These are phyloP conservation scores for Drepana arcuata DNA, from an alignment of 1,140 invertebrate genomes.

Conservation along the genomic window DNA sequence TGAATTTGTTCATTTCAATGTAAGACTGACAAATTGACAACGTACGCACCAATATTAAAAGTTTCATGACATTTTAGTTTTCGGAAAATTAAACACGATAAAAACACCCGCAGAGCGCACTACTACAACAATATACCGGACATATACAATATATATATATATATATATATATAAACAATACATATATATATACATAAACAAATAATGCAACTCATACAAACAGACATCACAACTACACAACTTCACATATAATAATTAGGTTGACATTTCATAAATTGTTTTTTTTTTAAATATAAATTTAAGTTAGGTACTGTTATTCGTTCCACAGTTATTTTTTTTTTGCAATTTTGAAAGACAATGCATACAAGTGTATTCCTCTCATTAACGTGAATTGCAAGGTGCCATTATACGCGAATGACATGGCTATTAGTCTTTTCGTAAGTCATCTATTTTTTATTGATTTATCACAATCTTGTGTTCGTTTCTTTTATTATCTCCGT, in stretches of 20 bases:
- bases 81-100: slow-evolving; percentile 10
- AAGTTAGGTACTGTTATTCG: neutral
- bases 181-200: slow-evolving; percentile 8
- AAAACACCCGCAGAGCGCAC: slow-evolving; percentile 42
- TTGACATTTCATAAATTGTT: slow-evolving; percentile 1
- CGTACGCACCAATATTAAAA: slow-evolving; percentile 54
- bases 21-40: slow-evolving; percentile 59
- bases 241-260: slow-evolving; percentile 4
- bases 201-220: too few species aligned
- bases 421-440: slow-evolving; percentile 59
- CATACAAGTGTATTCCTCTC: slow-evolving; percentile 24
- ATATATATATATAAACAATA: slow-evolving; percentile 14
- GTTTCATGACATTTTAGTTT: slow-evolving; percentile 15
- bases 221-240: slow-evolving; percentile 4
- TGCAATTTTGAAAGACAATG: slow-evolving; percentile 18
- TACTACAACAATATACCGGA: slow-evolving; percentile 29
- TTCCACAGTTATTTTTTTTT: neutral
- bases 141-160: slow-evolving; percentile 14
- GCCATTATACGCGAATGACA: slow-evolving; percentile 56
- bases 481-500: slow-evolving; percentile 43
- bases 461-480: slow-evolving; percentile 57
- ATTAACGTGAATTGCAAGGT: slow-evolving; percentile 53
- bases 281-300: neutral
- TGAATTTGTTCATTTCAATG: slow-evolving; percentile 53
- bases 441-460: too few species aligned